phyloP scores from a whole-genome alignment of 2,888 invertebrate species.

The Desoria tigrina region DNA sequence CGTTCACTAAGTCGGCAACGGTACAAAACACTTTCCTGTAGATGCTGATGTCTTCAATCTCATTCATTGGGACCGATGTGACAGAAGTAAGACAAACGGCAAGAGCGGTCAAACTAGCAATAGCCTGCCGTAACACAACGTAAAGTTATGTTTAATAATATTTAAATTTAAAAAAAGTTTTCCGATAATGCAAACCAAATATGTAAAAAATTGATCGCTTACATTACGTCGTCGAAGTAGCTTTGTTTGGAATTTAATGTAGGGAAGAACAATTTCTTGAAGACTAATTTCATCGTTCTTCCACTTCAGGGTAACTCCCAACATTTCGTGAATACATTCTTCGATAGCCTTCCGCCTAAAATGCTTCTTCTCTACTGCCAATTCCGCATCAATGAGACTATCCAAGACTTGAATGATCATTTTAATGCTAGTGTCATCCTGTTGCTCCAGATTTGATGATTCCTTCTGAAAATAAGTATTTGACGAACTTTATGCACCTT shows the following conservation, averaged over 20 bases:
- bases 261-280: constrained; percentile 30
- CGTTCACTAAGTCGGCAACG: constrained; percentile 45
- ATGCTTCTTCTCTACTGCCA: constrained; percentile 32
- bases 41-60: constrained; percentile 30
- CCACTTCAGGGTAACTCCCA: constrained; percentile 35
- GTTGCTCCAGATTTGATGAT: no score
- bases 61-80: constrained; percentile 43
- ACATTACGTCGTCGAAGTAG: constrained; percentile 46
- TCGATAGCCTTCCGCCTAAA: constrained; percentile 36
- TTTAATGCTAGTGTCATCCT: no score
- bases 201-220: constrained; percentile 22
- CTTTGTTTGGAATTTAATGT: constrained; percentile 42
- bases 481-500: no score
- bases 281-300: constrained; percentile 26
- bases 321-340: constrained; percentile 32
- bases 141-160: constrained; percentile 12
- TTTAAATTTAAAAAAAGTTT: no score
- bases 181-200: no score
- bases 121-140: constrained; percentile 41
- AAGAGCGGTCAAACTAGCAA: constrained; percentile 39
- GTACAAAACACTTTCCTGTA: constrained; percentile 43
- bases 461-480: no score
- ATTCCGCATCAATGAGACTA: constrained; percentile 42
- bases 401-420: constrained; percentile 25
- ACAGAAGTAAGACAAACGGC: constrained; percentile 47